These are phyloP conservation scores for Oxyteleia sp. DNA, from an alignment of 2,888 invertebrate species.

Conservation along the genomic window DNA sequence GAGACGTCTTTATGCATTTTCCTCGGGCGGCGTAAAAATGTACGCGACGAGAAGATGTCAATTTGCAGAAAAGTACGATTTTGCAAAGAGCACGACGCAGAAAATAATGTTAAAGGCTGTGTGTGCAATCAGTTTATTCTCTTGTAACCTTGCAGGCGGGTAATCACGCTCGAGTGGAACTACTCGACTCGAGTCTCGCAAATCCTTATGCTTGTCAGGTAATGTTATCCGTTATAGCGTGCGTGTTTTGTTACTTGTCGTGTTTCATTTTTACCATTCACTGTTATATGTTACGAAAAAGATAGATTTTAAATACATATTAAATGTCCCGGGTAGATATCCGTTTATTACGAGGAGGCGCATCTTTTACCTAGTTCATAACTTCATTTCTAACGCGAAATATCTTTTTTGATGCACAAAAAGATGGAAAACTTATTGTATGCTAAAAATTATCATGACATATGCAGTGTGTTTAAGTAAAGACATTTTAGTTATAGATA, in stretches of 20 bases:
- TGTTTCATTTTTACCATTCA: conserved; percentile 76
- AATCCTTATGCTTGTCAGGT: conserved; percentile 79
- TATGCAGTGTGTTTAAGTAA: not conserved
- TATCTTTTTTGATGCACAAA: not conserved
- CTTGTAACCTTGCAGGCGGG: conserved; percentile 73
- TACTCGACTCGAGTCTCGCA: conserved; percentile 75
- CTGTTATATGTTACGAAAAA: conserved; percentile 61
- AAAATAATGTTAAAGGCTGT: conserved; percentile 68
- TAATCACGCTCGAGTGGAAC: conserved; percentile 77
- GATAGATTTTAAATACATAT: conserved; percentile 64
- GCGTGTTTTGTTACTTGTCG: conserved; percentile 77
- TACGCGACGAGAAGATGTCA: conserved; percentile 38
- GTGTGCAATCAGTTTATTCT: conserved; percentile 74
- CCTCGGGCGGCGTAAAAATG: conserved; percentile 12
- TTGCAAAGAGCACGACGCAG: conserved; percentile 45
- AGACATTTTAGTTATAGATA: not conserved
- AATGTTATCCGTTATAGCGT: conserved; percentile 76
- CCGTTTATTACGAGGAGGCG: conserved; percentile 29
- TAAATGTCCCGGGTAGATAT: conserved; percentile 63
- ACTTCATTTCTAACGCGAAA: not conserved
- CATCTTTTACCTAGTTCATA: not conserved
- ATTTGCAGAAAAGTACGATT: conserved; percentile 51
- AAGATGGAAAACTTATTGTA: not conserved
- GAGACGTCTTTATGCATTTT: not conserved
- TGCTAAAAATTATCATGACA: not conserved